Evolutionary conservation across 2,113 vertebrate genomes (phyloP), one percentile per base, ranked within the genome.

Genomic region (Cervus canadensis): DNA sequence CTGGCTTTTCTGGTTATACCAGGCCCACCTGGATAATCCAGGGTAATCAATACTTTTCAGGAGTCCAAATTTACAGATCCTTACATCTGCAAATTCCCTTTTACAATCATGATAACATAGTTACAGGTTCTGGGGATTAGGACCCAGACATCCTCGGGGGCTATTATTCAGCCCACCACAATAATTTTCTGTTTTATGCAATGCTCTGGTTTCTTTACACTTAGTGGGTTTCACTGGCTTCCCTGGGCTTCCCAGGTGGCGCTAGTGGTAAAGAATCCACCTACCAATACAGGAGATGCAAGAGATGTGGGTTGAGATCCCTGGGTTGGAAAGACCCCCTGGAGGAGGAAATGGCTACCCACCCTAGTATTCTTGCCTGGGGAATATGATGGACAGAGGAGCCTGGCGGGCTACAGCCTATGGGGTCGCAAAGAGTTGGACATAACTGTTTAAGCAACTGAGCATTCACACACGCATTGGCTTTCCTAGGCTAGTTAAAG

Each of bases 91-190:
- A 64, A 81, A 33, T 17, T 48, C 2, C 5, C 2, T 78, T 89
- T 94, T 30, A 21, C 15, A 16, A 40, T 71, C 17, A 59, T n/a
- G 21, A 2, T 43, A 25, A 5, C 30, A n/a, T 36, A 57, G 19
- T 43, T 33, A 67, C 50, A 76, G 5, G 8, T 85, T 40, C 52
- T 26, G 5, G 1, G n/a, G 17, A 64, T 30, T 48, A 48, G 4
- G 10, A 36, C 1, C 16, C 57, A 36, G 8, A 30, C 3, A 4
- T 43, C 21, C 19, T 30, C 1, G 1, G 28, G 10, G 1, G 25
- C 1, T 30, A n/a, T 62, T 76, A 28, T 17, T 62, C 64, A 83
- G 16, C 45, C 23, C 21, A 33, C 25, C 59, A 23, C 4, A 16
- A 2, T 6, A 50, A 25, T 4, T 71, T 64, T 33, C 26, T 48